Evolutionary conservation across 2,113 vertebrate genomes (phyloP).

Genomic region (Montifringilla adamsi): DNA sequence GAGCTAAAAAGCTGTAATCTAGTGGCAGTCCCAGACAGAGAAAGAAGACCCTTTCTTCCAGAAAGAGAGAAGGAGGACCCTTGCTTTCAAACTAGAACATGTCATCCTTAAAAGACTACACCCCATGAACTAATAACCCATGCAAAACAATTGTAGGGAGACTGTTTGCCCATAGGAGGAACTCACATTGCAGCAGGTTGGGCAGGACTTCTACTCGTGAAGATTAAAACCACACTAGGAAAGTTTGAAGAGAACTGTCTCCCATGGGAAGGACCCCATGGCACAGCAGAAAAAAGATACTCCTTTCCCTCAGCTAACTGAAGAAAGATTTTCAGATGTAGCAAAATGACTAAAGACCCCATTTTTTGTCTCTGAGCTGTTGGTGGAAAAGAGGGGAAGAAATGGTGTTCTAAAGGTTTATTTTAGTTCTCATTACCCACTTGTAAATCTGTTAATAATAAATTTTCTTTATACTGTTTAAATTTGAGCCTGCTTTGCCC

Average conservation of each 20-base stretch:
- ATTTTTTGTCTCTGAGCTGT: background rate
- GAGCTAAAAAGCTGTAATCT: background rate
- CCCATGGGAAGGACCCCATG: background rate
- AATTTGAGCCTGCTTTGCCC: background rate
- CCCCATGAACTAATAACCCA: background rate
- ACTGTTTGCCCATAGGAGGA: fast-evolving
- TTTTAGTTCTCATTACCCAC: background rate
- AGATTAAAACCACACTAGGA: background rate
- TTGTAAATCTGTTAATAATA: background rate
- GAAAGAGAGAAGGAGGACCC: background rate
- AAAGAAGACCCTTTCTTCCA: background rate
- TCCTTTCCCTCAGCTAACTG: background rate
- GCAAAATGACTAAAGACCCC: background rate
- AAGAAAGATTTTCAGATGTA: background rate
- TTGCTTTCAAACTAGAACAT: background rate
- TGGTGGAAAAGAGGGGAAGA: fast-evolving
- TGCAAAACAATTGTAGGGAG: background rate
- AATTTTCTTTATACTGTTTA: background rate
- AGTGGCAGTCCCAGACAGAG: background rate
- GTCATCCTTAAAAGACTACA: background rate
- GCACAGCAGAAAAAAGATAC: background rate
- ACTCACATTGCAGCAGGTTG: background rate
- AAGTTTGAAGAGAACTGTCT: background rate
- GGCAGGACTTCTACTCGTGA: background rate
- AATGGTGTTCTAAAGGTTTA: background rate